Evolutionary conservation across 2,888 invertebrate genomes (phyloP), one percentile per base, ranked within the genome.

Genomic region (Leucophora obtusa): DNA sequence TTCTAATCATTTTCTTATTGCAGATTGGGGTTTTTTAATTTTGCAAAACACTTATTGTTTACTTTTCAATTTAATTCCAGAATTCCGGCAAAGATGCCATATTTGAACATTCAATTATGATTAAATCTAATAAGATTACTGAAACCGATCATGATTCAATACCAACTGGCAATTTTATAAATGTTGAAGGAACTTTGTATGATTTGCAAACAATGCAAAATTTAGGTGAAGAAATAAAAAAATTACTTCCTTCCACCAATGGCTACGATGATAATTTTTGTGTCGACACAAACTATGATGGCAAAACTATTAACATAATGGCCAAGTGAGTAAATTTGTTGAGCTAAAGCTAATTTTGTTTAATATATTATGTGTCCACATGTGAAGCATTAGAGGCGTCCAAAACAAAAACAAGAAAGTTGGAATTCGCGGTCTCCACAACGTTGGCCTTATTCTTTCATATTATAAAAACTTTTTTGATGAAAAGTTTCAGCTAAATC

Each of bases 241-340:
- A 93, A 21, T 92, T 93, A 84, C 92, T 95, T 71, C 93, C 94
- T 0, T 91, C 92, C 24, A 93, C 93, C 24, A 93, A 93, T 18
- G 97, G 97, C 1, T 97, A 93, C 86, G 97, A 97, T 89, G 92
- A 95, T 84, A 97, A 96, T 89, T 97, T 93, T 87, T 96, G 96
- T 86, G 88, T 77, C 89, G 91, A 95, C 83, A 97, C 96, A 89
- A 97, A 93, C 87, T 96, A 96, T 86, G 88, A 60, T 83, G 53
- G 70, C n/a, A 83, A 84, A 51, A 75, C 65, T 8, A 76, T 87
- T 33, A 92, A 92, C 2, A 93, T 94, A 83, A 93, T 94, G 38
- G 93, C 94, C 17, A 92, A 92, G 93, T 93, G 87, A 87, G 83
- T 82, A 24, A 28, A 28, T 6, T 6, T 6, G 28, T 9, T 10